Conservation (phyloP, 2,797 vertebrate genomes). For the Podargus strigoides region DNA sequence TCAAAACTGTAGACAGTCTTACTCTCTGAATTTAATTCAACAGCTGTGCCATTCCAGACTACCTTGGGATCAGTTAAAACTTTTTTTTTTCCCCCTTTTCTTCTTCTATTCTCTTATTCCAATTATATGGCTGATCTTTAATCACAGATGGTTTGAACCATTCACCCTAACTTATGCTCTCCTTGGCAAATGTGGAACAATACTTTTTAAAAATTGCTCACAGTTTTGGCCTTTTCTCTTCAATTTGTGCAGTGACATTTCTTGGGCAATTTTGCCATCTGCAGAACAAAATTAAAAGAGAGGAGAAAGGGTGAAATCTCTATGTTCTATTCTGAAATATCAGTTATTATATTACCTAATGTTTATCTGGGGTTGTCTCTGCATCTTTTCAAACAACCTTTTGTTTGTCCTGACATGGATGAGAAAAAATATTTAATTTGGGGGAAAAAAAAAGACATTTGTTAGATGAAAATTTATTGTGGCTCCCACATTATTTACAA, state of each 20-base stretch:
- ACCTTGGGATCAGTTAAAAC: not conserved
- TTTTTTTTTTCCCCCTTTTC: rapidly evolving
- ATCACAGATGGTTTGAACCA: not conserved
- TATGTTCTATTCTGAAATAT: not conserved
- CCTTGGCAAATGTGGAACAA: not conserved
- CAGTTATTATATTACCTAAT: not conserved
- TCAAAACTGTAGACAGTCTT: not conserved
- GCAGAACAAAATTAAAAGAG: not conserved
- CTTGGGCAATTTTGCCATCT: not conserved
- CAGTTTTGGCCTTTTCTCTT: not conserved
- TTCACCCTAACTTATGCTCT: not conserved
- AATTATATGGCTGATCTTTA: not conserved
- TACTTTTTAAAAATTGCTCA: not conserved
- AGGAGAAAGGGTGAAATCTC: not conserved
- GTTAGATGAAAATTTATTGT: not conserved
- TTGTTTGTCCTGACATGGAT: not conserved
- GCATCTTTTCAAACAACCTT: not conserved
- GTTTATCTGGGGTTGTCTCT: not conserved
- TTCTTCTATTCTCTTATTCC: not conserved
- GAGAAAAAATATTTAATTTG: not conserved
- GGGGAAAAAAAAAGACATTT: not conserved
- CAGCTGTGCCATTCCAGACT: not conserved
- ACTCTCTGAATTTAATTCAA: not conserved
- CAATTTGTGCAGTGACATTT: not conserved
- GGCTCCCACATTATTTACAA: not conserved